Evolutionary conservation across 2,888 invertebrate species (phyloP).

Genomic region (Dermolepida albohirtum): DNA sequence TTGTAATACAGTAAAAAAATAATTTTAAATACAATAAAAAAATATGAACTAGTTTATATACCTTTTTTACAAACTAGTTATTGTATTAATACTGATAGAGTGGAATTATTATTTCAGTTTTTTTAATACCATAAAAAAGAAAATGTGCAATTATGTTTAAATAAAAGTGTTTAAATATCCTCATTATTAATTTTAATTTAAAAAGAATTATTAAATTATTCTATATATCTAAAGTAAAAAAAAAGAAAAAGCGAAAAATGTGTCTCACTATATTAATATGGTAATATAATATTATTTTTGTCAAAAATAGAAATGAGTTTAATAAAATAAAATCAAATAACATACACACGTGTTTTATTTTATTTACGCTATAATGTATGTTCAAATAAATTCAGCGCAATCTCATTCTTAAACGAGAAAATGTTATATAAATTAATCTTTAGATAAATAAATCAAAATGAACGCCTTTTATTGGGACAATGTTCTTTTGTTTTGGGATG

Average conservation of each 20-base stretch:
- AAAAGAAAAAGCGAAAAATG: background rate
- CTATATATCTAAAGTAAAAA: too few relatives aligned
- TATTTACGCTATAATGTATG: background rate
- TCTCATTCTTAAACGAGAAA: background rate
- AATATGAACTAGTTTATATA: constrained; percentile 34
- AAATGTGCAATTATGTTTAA: constrained; percentile 32
- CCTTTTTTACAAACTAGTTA: constrained; percentile 32
- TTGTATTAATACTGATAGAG: constrained; percentile 22
- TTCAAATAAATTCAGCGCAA: too few relatives aligned
- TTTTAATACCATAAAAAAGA: background rate
- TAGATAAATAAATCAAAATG: too few relatives aligned
- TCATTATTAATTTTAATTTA: constrained; percentile 21
- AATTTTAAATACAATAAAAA: constrained; percentile 10
- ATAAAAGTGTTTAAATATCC: background rate
- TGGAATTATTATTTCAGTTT: constrained; percentile 10
- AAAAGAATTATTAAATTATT: too few relatives aligned
- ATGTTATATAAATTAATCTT: too few relatives aligned
- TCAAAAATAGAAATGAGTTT: constrained; percentile 35
- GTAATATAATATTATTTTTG: constrained; percentile 38
- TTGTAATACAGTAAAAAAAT: constrained; percentile 1
- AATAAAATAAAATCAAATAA: constrained; percentile 28
- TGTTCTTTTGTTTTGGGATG: too few relatives aligned
- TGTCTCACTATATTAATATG: constrained; percentile 20
- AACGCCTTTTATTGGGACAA: too few relatives aligned
- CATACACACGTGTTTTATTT: background rate